Conservation (phyloP, 2,797 vertebrate genomes). For the Leontopithecus rosalia region DNA sequence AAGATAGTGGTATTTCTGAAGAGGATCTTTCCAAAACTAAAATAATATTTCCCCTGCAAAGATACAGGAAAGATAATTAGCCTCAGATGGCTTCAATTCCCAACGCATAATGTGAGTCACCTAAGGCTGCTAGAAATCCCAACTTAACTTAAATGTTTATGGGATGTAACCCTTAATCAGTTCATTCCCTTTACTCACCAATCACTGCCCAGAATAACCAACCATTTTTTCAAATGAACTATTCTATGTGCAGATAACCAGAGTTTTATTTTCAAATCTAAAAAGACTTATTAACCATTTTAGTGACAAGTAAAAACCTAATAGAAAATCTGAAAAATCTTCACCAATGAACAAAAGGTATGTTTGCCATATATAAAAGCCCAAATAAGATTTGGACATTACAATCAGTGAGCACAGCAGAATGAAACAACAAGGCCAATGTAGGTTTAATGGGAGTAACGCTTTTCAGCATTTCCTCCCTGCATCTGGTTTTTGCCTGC, state of each 20-base stretch:
- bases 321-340: neutral
- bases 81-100: slow-evolving; percentile 37
- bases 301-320: neutral
- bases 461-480: neutral
- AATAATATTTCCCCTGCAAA: slow-evolving; percentile 88
- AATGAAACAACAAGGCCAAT: neutral
- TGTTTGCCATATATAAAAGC: neutral
- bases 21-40: slow-evolving; percentile 93
- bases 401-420: neutral
- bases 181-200: neutral
- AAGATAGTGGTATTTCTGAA: slow-evolving; percentile 94
- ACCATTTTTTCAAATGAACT: slow-evolving; percentile 18
- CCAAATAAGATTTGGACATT: neutral
- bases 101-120: neutral
- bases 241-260: neutral
- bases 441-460: neutral
- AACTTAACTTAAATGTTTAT: neutral
- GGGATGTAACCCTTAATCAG: neutral
- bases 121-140: slow-evolving; percentile 5
- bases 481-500: neutral
- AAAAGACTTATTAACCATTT: neutral
- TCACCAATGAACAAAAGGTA: neutral
- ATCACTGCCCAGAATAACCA: slow-evolving; percentile 32
- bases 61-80: slow-evolving; percentile 62
- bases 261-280: neutral